These are phyloP conservation scores for Artibeus lituratus DNA, from an alignment of 2,797 vertebrate genomes.

Conservation along the genomic window DNA sequence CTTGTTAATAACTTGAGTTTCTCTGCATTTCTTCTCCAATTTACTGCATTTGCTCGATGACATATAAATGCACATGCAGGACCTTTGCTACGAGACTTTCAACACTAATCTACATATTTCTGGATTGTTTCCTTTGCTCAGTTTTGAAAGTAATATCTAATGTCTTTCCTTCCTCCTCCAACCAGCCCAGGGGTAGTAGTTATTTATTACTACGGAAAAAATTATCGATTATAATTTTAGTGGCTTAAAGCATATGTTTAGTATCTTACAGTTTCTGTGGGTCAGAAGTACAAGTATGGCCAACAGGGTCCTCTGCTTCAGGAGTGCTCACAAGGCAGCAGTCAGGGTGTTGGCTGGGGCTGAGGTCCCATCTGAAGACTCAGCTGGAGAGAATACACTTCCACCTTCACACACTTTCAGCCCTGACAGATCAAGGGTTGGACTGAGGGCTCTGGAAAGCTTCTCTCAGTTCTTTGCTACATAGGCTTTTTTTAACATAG, in stretches of 20 bases:
- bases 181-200: neutral
- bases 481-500: neutral
- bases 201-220: neutral
- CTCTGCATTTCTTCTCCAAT: neutral
- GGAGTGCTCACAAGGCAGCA: neutral
- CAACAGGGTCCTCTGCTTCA: neutral
- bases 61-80: neutral
- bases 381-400: neutral
- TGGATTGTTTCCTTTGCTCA: neutral
- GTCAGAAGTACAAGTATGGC: neutral
- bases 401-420: neutral
- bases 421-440: neutral
- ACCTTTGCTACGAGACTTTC: neutral
- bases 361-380: neutral
- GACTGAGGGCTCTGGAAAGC: neutral
- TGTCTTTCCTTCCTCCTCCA: neutral
- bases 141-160: neutral
- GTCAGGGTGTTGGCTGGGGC: neutral
- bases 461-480: neutral
- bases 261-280: neutral
- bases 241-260: neutral
- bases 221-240: neutral
- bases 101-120: neutral
- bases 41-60: neutral
- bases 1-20: neutral